These are phyloP conservation scores for Microvelia longipes DNA, from an alignment of 1,140 invertebrate species.

Conservation along the genomic window DNA sequence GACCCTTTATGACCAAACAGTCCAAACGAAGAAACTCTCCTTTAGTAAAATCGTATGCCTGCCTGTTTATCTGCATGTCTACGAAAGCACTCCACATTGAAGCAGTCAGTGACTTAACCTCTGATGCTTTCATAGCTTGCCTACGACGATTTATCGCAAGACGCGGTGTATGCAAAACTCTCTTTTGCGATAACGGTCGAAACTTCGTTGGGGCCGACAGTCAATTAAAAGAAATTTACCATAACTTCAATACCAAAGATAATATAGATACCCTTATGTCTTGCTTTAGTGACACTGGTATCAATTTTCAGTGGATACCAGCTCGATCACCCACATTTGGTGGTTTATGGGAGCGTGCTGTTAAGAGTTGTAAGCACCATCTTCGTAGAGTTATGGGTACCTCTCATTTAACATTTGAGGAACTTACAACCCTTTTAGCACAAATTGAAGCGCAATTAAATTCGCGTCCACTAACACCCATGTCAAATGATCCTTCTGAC, in stretches of 20 bases:
- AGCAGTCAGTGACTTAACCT: not conserved
- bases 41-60: not conserved
- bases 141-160: not conserved
- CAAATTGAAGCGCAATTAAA: slow-evolving; percentile 26
- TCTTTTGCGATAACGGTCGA: not conserved
- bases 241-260: not conserved
- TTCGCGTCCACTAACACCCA: slow-evolving; percentile 18
- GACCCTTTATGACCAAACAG: not conserved
- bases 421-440: slow-evolving; percentile 23
- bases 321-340: slow-evolving; percentile 7
- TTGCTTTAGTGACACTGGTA: not conserved
- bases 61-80: not conserved
- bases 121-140: not conserved
- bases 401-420: slow-evolving; percentile 21
- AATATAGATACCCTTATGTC: not conserved
- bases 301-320: not conserved
- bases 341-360: slow-evolving; percentile 20
- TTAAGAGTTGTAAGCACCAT: slow-evolving; percentile 23
- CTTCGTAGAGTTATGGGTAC: slow-evolving; percentile 14
- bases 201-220: not conserved
- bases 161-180: not conserved
- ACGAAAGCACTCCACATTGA: not conserved
- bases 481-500: slow-evolving; percentile 21
- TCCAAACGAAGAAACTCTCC: not conserved
- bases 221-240: not conserved